These are phyloP conservation scores for Drosophila neutralis DNA, from an alignment of 2,888 invertebrate genomes.

Conservation along the genomic window DNA sequence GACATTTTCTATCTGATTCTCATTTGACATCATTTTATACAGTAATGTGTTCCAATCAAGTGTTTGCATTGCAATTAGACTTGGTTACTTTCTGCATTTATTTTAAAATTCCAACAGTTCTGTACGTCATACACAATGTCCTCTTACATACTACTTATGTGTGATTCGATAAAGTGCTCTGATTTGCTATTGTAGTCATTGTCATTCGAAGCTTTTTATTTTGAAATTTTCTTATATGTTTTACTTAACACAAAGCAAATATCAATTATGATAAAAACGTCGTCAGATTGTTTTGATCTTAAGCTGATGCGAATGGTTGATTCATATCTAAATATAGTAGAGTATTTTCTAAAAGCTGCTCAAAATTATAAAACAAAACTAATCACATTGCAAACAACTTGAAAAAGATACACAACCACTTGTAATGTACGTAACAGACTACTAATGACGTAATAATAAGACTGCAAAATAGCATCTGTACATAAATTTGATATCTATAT, in stretches of 20 bases:
- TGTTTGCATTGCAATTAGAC: conserved; percentile 47
- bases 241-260: neutral
- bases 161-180: neutral
- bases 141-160: neutral
- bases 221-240: neutral
- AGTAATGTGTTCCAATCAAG: conserved; percentile 54
- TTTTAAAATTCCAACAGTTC: conserved; percentile 2
- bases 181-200: neutral
- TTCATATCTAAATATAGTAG: too few species aligned
- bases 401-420: neutral
- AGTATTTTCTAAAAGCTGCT: neutral
- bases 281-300: neutral
- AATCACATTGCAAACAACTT: neutral
- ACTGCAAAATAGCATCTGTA: neutral
- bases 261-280: neutral
- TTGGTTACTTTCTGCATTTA: conserved; percentile 10
- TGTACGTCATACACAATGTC: conserved; percentile 19
- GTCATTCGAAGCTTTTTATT: neutral
- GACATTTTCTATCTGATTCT: conserved; percentile 49
- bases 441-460: neutral
- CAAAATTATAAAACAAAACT: too few species aligned
- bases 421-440: neutral
- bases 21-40: conserved; percentile 34
- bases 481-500: neutral
- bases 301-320: neutral